Base-by-base conservation (phyloP, 2,888 invertebrate species). In the Perizoma affinitatum region DNA sequence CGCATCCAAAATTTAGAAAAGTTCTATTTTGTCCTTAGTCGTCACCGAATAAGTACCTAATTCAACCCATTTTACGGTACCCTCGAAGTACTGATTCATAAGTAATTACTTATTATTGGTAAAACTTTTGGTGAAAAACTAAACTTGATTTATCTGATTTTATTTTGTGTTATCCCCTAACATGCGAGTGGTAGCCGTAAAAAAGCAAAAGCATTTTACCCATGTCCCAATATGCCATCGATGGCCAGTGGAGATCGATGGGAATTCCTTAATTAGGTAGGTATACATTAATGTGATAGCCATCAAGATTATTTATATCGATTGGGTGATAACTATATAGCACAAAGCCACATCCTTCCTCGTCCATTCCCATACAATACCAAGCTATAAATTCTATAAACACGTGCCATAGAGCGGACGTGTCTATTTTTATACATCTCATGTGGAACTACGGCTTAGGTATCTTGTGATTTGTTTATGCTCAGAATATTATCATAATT, bases 391-490 rank as follows among this genome's bases (percentile, higher is more conserved):
- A 75, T 74, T 73, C 72, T 70, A 69, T 67, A 67, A 74, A 73
- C 78, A 78, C 79, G 79, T 79, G 74, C 72, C 67, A 36, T 54
- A 41, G 42, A 67, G 55, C 77, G 77, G 77, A 77, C 74, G 77
- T 71, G 54, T 54, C 50, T 71, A 62, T 62, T 58, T 58, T 51
- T 54, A 58, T n/a, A 50, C 58, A 6, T 58, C 54, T 60, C 54
- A 50, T 50, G 54, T 58, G 4, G 36, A 46, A 49, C 42, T 10
- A 10, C 44, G 54, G 11, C 44, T 61, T 49, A n/a, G n/a, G n/a
- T n/a, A 61, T 61, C 56, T 56, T 51, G 46, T 44, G n/a, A 51
- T 52, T 48, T 44, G 47, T 52, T 38, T 60, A 47, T 50, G 54
- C 49, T 53, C n/a, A 40, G 9, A 22, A 43, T 38, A 6, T 38